phyloP scores from a whole-genome alignment of 2,113 vertebrate species.

The Gymnarchus niloticus region DNA sequence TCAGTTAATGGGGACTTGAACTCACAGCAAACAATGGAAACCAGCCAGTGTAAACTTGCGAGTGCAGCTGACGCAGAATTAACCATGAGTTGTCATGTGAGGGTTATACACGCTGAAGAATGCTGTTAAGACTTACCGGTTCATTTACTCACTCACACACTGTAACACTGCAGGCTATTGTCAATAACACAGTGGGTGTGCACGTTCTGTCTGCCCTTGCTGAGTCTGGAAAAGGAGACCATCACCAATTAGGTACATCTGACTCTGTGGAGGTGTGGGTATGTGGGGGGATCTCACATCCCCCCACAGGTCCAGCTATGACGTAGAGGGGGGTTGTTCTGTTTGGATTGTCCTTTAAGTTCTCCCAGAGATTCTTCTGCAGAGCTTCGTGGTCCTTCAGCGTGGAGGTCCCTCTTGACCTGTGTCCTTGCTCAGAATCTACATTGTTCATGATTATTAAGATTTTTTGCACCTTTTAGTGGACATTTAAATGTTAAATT shows the following conservation, averaged over 20 bases:
- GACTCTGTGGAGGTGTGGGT: not conserved
- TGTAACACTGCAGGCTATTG: not conserved
- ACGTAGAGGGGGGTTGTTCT: not conserved
- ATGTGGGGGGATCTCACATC: not conserved
- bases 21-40: not conserved
- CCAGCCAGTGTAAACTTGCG: not conserved
- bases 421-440: not conserved
- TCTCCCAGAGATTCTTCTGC: not conserved
- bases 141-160: not conserved
- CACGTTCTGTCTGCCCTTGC: not conserved
- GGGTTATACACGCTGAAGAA: not conserved
- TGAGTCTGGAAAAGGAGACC: not conserved
- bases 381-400: not conserved
- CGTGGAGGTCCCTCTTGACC: not conserved
- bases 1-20: constrained; percentile 23
- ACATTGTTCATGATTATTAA: not conserved
- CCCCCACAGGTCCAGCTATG: not conserved
- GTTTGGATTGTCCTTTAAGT: not conserved
- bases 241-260: not conserved
- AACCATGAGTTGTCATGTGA: not conserved
- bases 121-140: not conserved
- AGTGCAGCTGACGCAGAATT: not conserved
- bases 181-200: not conserved
- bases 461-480: not conserved
- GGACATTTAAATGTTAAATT: not conserved